phyloP scores from a whole-genome alignment of 2,113 vertebrate genomes.

The Herpetotheres cachinnans region DNA sequence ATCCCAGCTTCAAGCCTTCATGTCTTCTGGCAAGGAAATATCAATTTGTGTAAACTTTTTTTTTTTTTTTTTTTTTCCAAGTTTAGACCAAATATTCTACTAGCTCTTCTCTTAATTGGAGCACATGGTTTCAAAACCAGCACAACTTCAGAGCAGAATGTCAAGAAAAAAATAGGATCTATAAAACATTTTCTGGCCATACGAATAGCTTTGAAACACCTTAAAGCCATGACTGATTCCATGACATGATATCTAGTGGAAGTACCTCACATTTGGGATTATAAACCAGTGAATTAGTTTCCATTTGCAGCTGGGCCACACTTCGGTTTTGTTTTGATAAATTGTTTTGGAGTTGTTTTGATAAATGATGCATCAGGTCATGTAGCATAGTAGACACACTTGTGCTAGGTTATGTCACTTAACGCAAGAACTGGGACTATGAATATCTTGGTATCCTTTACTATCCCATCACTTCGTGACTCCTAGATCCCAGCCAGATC shows the following conservation, averaged over 20 bases:
- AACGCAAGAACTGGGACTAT: not conserved
- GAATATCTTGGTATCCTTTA: not conserved
- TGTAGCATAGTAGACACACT: rapidly evolving
- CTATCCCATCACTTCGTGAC: not conserved
- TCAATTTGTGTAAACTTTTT: not conserved
- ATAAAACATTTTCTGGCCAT: not conserved
- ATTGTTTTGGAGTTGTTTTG: not conserved
- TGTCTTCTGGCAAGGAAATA: not conserved
- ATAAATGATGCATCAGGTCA: not conserved
- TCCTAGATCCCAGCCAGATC: not conserved
- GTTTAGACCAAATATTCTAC: not conserved
- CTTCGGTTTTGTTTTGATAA: not conserved
- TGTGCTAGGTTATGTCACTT: not conserved
- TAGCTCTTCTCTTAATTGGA: not conserved
- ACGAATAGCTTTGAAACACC: not conserved
- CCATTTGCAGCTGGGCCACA: not conserved
- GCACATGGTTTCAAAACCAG: not conserved
- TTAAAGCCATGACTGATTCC: not conserved
- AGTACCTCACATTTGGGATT: not conserved
- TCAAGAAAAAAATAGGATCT: not conserved
- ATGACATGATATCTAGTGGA: not conserved
- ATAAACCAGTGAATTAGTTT: not conserved
- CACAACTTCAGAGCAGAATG: not conserved
- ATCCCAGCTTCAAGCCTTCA: not conserved
- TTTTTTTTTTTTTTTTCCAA: not conserved